Evolutionary conservation across 2,888 invertebrate genomes (phyloP), one percentile per base, ranked within the genome.

Genomic region (Serrognathus titanus): DNA sequence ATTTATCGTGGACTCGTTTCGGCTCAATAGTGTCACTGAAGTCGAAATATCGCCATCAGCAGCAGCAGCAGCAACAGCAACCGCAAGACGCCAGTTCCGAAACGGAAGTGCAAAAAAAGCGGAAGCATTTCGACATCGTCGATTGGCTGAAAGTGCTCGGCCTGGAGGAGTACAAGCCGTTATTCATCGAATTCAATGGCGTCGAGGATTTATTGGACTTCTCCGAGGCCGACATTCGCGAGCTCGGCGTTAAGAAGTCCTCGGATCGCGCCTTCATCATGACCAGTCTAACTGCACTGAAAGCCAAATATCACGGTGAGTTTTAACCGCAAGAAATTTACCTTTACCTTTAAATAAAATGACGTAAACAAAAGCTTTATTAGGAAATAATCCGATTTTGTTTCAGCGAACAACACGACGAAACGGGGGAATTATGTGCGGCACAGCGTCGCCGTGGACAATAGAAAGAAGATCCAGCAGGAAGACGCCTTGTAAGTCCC

Each of bases 201-300:
- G 84, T 85, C 13, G 84, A 85, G 76, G 83, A 84, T 57, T 69
- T 86, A 57, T 70, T 85, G 59, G 76, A 80, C 53, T 75, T 81
- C 64, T 79, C 79, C 31, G 85, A 88, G 70, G 75, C 78, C 2
- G 85, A 85, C 62, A 78, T 88, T 48, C 82, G 82, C 67, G 78
- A 81, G 45, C 72, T 85, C 57, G 87, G 87, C 0, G 79, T 88
- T 36, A 82, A 81, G 61, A 84, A 84, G 66, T 80, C 84, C 2
- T 82, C 82, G 11, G 86, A 88, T 74, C 76, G 87, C 35, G 84
- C 85, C 1, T 79, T 82, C 65, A 83, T 88, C 63, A 81, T 85
- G 59, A 82, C 85, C 37, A 87, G 85, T 71, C 76, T 88, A 51
- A 79, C 85, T n/a, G 81, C 83, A 7, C 78, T 87, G 3, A 78